phyloP scores from a whole-genome alignment of 1,140 invertebrate genomes.

The Homalodisca vitripennis region DNA sequence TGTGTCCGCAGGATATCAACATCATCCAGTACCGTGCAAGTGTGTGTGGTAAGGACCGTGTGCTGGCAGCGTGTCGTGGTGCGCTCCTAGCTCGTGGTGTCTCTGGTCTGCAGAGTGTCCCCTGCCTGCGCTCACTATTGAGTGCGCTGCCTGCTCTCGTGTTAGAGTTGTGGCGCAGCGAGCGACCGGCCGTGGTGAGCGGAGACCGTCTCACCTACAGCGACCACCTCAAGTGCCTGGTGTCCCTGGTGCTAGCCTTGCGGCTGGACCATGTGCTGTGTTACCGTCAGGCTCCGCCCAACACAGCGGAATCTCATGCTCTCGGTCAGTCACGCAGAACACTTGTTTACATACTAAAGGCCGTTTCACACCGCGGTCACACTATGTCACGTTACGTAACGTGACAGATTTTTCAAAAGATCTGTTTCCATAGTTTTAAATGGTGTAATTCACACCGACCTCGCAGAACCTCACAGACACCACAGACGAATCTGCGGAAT shows the following conservation, averaged over 20 bases:
- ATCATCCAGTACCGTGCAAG: conserved; percentile 52
- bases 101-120: conserved; percentile 55
- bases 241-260: conserved; percentile 56
- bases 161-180: conserved; percentile 57
- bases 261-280: conserved; percentile 57
- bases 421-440: no score
- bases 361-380: no score
- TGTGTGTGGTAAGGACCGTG: conserved; percentile 49
- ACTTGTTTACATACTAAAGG: no score
- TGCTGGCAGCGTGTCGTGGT: conserved; percentile 53
- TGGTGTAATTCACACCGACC: no score
- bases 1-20: conserved; percentile 55
- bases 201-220: conserved; percentile 62
- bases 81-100: conserved; percentile 55
- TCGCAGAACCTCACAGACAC: no score
- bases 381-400: no score
- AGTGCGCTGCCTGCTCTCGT: conserved; percentile 52
- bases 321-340: conserved; percentile 37
- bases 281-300: conserved; percentile 51
- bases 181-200: conserved; percentile 56
- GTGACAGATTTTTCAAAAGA: no score
- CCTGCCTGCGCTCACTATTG: conserved; percentile 52
- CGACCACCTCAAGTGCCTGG: conserved; percentile 59
- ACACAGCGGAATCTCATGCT: conserved; percentile 42
- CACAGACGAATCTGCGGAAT: no score